Evolutionary conservation across 2,113 vertebrate species (phyloP), one percentile per base, ranked within the genome.

Genomic region (Oncorhynchus mykiss): DNA sequence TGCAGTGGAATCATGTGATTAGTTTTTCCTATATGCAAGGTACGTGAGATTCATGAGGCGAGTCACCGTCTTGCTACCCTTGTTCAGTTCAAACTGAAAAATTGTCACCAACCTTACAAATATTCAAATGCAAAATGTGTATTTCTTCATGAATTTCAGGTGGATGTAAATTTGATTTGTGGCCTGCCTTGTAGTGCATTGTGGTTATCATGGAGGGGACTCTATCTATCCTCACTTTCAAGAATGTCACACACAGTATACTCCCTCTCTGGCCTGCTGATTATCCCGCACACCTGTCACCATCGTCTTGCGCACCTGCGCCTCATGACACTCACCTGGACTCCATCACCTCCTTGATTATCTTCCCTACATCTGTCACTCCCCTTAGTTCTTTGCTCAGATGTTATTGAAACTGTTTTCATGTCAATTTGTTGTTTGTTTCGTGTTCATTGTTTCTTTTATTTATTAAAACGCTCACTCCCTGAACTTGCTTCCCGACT

Each of bases 61-160:
- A 71, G 49, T 20, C 2, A 31, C 69, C 59, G 69, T 73, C 14
- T 14, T 24, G 72, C 3, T 25, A 31, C 48, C 51, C 5, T 71
- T 80, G 67, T 68, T 27, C 51, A 14, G 51, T 24, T 66, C 22
- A n/a, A 57, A 22, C 29, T 49, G 54, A 67, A 74, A 54, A 72
- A 60, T 29, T 22, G 18, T 59, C 24, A 45, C 39, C 39, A 45
- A 9, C 31, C 7, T 73, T 57, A 78, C 45, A 67, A 18, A 68
- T 34, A 67, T 74, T 59, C 70, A 54, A 74, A 78, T 71, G 16
- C 25, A 27, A 49, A 31, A 59, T 72, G 74, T 75, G 11, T 25
- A 69, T 39, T 27, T 27, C 49, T 24, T 59, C 13, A 48, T 31
- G 49, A 31, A 54, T 74, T 69, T 85, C 22, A 60, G 70, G 39